Evolutionary conservation across 2,113 vertebrate species (phyloP).

Genomic region (Nibea albiflora): DNA sequence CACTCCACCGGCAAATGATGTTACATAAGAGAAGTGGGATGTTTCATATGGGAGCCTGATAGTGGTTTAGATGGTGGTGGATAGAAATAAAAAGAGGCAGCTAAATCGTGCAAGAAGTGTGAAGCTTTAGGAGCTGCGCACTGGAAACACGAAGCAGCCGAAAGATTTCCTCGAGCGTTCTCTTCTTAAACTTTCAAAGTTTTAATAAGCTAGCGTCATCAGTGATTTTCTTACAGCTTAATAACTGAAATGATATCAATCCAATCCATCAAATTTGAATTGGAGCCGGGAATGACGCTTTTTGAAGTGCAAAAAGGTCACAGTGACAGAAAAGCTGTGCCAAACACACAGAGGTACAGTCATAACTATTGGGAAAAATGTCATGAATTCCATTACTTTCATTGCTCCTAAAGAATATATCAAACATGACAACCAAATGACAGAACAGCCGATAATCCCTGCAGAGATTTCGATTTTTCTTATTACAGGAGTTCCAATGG

Average conservation of each 20-base stretch:
- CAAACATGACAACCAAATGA: constrained; percentile 24
- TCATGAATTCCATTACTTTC: constrained; percentile 68
- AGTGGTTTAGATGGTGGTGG: constrained; percentile 52
- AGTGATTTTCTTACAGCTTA: constrained; percentile 1
- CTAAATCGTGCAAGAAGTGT: constrained; percentile 14
- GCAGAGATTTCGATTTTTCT: constrained; percentile 34
- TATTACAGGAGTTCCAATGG: constrained; percentile 12
- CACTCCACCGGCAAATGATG: constrained; percentile 65
- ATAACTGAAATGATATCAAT: not conserved
- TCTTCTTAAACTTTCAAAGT: constrained; percentile 28
- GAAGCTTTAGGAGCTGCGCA: constrained; percentile 41
- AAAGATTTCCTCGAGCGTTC: constrained; percentile 12
- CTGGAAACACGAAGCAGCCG: constrained; percentile 16
- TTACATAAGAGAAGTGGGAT: constrained; percentile 78
- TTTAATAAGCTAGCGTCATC: constrained; percentile 20
- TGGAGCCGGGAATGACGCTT: constrained; percentile 2
- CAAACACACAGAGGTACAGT: constrained; percentile 20
- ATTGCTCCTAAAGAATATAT: constrained; percentile 35
- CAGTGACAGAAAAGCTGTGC: not conserved
- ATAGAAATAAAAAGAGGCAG: constrained; percentile 58
- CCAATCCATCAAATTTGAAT: constrained; percentile 6
- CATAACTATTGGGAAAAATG: constrained; percentile 33
- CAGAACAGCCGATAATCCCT: constrained; percentile 31
- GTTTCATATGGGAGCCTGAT: constrained; percentile 67
- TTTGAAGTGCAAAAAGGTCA: constrained; percentile 36